Base-by-base conservation (phyloP, 2,113 vertebrate species). In the Pseudolaguvia tuberculata region DNA sequence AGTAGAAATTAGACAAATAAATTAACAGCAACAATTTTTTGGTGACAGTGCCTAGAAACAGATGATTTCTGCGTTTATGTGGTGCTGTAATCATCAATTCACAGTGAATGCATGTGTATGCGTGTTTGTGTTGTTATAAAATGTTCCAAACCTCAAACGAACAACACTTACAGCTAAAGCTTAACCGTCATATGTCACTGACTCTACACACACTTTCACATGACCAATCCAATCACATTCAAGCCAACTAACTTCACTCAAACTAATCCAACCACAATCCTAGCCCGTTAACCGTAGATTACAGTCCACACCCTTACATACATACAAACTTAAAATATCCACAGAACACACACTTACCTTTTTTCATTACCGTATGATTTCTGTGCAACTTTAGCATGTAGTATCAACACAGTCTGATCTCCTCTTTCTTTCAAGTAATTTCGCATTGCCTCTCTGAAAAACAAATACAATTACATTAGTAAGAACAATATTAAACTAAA, bases 291-390 rank as follows among this genome's bases (percentile, higher is more conserved):
- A 9, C 6, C 29, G 31, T 17, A 39, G 9, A 61, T 8, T 18
- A 15, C 25, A 29, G 15, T 6, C 5, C 20, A 20, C 5, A 15
- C 15, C 14, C 8, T 29, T 3, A 29, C 3, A 17, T 29, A 29
- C 17, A 21, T 29, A 57, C 1, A 31, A 15, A 9, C 17, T 25
- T 18, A 14, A 25, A 58, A 15, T 50, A 58, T 23, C 8, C 1
- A n/a, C 53, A 18, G 20, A 12, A 25, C 27, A 31, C 12, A n/a
- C 7, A 80, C 85, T 53, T 55, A 97, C 96, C 96, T 94, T 91
- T 98, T 98, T 82, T 98, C 96, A 85, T 98, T 98, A 80, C 96
- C 96, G 1, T 98, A 98, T 0, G 96, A 98, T 82, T 98, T 98
- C 85, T 98, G 96, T 72, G 96, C 96, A 80, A 98, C 96, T 88